Base-by-base conservation (phyloP, 2,113 vertebrate species). In the Pongo pygmaeus region DNA sequence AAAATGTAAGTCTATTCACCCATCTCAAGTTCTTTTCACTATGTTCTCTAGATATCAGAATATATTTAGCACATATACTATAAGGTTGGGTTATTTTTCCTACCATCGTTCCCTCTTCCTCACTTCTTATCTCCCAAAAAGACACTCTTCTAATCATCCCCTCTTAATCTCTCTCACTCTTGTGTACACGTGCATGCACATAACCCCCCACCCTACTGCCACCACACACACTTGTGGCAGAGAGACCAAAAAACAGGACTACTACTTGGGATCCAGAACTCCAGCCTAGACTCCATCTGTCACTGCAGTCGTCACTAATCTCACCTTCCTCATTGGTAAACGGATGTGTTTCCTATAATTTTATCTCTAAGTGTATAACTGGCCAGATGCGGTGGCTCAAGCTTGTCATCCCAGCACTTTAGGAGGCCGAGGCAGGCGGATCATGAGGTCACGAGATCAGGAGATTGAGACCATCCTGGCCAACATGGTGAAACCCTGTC, bases 1-100 rank as follows among this genome's bases (percentile, higher is more conserved):
- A 94, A 97, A 97, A 93, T 35, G 50, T 84, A 75, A 93, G 52
- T 93, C 77, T 91, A 89, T 55, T 50, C 46, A 84, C 18, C 40
- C 30, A 85, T 84, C 75, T 93, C 57, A 81, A 69, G 38, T 89
- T 96, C 74, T 91, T 91, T 78, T 43, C 88, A 38, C 84, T 67
- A 14, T 93, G 70, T 94, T 27, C 46, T 79, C 78, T 83, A 46
- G 80, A 79, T 90, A 97, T 90, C 59, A 92, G 69, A 72, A 89
- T 80, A 87, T 84, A 87, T 87, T 97, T 80, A 94, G 87, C 70
- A 89, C 74, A 40, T 93, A 55, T 95, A 96, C 78, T 95, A 69
- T 72, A 89, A 96, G 64, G n/a, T 50, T 27, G 10, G 32, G 17
- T 59, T 78, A 27, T 85, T 84, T 80, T 61, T 89, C 57, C 32